These are phyloP conservation scores for Parapsyche elsis DNA, from an alignment of 1,140 invertebrate genomes.

Conservation along the genomic window DNA sequence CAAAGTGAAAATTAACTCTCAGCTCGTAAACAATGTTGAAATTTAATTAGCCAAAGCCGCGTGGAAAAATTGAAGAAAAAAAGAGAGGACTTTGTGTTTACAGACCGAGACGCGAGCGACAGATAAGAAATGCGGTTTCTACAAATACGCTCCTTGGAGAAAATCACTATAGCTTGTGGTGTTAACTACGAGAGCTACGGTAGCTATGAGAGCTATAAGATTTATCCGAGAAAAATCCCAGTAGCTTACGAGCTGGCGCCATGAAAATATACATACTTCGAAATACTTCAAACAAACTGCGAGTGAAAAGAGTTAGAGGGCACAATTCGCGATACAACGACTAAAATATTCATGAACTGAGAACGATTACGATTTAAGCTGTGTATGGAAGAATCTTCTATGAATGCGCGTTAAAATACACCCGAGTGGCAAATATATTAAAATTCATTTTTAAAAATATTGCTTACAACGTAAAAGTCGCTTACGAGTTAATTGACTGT, in stretches of 20 bases:
- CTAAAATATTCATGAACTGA: too few species aligned
- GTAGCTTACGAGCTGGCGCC: conserved; percentile 10
- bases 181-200: neutral
- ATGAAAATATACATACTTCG: conserved; percentile 22
- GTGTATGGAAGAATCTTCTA: too few species aligned
- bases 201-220: neutral
- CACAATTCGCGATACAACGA: too few species aligned
- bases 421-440: too few species aligned
- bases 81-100: neutral
- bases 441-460: neutral
- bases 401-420: too few species aligned
- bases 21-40: neutral
- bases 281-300: neutral
- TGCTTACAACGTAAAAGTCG: neutral
- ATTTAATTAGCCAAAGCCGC: neutral
- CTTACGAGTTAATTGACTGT: neutral
- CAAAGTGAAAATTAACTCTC: neutral
- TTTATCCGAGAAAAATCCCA: conserved; percentile 18
- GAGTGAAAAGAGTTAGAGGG: neutral
- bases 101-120: neutral
- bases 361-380: too few species aligned
- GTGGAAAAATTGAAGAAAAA: neutral
- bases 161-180: neutral
- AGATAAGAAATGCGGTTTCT: conserved; percentile 23
- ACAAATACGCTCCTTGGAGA: conserved; percentile 15